phyloP scores from a whole-genome alignment of 2,888 invertebrate species.

The Pristionchus arcanus region DNA sequence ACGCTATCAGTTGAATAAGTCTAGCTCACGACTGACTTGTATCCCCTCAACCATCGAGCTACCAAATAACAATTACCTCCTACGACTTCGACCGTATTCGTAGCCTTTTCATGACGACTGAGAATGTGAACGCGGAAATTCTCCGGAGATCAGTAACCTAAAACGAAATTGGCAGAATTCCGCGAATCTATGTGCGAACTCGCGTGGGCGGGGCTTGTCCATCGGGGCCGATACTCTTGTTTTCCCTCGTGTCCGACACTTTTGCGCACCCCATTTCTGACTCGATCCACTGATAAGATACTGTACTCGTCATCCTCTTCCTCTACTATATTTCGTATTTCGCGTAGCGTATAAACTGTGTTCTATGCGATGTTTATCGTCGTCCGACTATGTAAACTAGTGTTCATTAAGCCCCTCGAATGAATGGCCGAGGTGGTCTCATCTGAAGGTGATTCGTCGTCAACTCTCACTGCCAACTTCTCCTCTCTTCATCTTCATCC shows the following conservation, averaged over 20 bases:
- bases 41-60: neutral
- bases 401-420: neutral
- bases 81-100: constrained; percentile 20
- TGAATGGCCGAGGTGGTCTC: constrained; percentile 37
- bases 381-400: neutral
- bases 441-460: constrained; percentile 24
- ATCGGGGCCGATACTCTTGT: constrained; percentile 6
- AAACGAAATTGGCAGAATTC: neutral
- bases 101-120: neutral
- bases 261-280: neutral
- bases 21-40: neutral
- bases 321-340: neutral
- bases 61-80: constrained; percentile 32
- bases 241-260: neutral
- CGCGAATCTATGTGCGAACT: neutral
- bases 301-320: neutral
- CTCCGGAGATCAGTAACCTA: neutral
- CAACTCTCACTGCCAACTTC: neutral
- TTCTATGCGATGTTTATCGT: neutral
- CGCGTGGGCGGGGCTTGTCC: constrained; percentile 8
- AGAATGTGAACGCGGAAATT: constrained; percentile 11
- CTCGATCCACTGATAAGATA: constrained; percentile 36
- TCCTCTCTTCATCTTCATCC: constrained; percentile 13
- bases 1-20: neutral
- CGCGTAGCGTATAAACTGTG: too few relatives aligned